Evolutionary conservation across 2,797 vertebrate species (phyloP).

Genomic region (Gephyroberyx darwinii): DNA sequence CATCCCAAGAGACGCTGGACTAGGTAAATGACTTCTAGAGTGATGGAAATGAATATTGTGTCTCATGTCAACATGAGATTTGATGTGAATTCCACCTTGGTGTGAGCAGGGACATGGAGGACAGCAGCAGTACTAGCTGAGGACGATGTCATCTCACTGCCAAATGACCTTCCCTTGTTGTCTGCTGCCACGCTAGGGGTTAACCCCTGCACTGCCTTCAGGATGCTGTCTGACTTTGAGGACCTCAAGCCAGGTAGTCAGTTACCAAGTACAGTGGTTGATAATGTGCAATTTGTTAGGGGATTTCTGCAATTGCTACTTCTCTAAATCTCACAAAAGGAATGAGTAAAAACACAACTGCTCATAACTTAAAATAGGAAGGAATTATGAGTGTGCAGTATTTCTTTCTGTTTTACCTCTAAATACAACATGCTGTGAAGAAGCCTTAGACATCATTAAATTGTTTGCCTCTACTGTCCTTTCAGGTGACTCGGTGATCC

Average conservation of each 20-base stretch:
- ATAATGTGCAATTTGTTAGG: too few species aligned
- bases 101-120: constrained; percentile 89
- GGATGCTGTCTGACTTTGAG: constrained; percentile 93
- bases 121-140: constrained; percentile 84
- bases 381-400: background rate
- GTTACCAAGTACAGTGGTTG: background rate
- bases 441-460: background rate
- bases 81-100: background rate
- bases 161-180: constrained; percentile 86
- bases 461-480: constrained; percentile 13
- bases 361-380: too few species aligned
- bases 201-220: constrained; percentile 94
- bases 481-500: constrained; percentile 92
- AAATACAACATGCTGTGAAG: background rate
- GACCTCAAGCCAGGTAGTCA: constrained; percentile 85
- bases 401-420: background rate
- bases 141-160: constrained; percentile 81
- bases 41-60: background rate
- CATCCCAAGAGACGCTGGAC: constrained; percentile 84
- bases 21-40: constrained; percentile 81
- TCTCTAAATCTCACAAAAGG: too few species aligned
- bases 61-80: background rate
- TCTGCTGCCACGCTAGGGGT: constrained; percentile 90
- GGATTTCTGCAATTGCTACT: too few species aligned
- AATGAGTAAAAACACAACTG: too few species aligned